phyloP scores from a whole-genome alignment of 1,140 invertebrate species.

The Drosophila bocki region DNA sequence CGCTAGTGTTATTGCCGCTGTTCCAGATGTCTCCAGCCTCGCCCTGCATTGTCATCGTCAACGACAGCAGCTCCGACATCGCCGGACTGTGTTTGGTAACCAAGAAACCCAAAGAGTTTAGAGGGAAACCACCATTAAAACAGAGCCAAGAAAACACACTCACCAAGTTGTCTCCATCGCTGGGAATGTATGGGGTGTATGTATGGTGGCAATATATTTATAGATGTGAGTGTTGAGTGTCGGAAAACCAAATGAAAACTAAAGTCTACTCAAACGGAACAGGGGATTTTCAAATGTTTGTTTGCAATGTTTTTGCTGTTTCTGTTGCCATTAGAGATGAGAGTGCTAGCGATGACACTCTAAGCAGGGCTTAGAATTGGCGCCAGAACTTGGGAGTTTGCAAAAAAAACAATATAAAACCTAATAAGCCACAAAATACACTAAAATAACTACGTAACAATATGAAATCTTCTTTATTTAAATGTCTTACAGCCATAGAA shows the following conservation, averaged over 20 bases:
- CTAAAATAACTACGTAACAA: too few species aligned
- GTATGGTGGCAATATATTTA: not conserved
- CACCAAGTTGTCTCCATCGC: constrained; percentile 8
- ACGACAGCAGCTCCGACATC: constrained; percentile 10
- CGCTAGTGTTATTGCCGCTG: not conserved
- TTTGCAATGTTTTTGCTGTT: constrained; percentile 20
- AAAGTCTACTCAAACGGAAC: constrained; percentile 5
- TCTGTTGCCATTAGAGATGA: constrained; percentile 39
- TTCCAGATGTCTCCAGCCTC: constrained; percentile 12
- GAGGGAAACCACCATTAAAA: not conserved
- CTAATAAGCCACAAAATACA: not conserved
- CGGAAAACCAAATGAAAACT: constrained; percentile 2
- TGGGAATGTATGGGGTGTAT: not conserved
- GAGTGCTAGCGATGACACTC: constrained; percentile 20
- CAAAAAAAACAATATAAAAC: too few species aligned
- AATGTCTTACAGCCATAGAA: not conserved
- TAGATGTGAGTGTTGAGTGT: not conserved
- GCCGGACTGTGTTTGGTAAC: not conserved
- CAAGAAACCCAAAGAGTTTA: not conserved
- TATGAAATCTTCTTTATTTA: not conserved
- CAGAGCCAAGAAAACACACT: not conserved
- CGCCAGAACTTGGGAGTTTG: constrained; percentile 4
- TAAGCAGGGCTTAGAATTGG: not conserved
- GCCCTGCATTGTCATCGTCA: constrained; percentile 12
- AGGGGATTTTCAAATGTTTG: not conserved